Evolutionary conservation across 1,140 invertebrate genomes (phyloP), one percentile per base, ranked within the genome.

Genomic region (Venturia canescens): DNA sequence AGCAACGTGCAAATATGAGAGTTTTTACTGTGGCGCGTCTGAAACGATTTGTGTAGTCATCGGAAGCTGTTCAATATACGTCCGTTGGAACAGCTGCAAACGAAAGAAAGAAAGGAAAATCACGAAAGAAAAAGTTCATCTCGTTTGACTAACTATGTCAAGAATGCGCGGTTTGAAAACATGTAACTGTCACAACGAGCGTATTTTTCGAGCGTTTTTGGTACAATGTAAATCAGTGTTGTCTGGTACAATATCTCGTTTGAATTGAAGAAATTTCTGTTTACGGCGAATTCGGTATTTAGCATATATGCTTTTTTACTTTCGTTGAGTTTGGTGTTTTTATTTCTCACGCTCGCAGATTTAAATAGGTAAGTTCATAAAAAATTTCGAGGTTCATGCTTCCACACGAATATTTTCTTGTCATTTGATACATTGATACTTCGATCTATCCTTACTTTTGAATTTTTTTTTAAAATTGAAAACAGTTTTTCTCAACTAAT

Each of bases 161-260:
- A 5, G n/a, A 71, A 71, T 71, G 34, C 69, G 38, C 34, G 34
- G 69, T 71, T 71, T 48, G 26, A 71, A 71, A 71, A 48, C 16
- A 71, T 48, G 69, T 38, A 71, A 71, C 69, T 71, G 69, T 71
- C 69, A 71, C 16, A 71, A 63, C 21, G 23, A 63, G 21, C 3
- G 23, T 23, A 23, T 63, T 53, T 53, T 53, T n/a, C 18, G 1
- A 18, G 50, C 7, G 50, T 1, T 53, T 9, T 53, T 21, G 50
- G 50, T 63, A 26, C n/a, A n/a, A n/a, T n/a, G n/a, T n/a, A n/a
- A n/a, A n/a, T n/a, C n/a, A n/a, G n/a, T n/a, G n/a, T n/a, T n/a
- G n/a, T 9, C n/a, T 21, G 50, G 50, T 63, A 26, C 16, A 23
- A 63, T 63, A 2, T 63, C 60, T 9, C 2, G 38, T 44, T 44